These are phyloP conservation scores for Limnephilus lunatus DNA, from an alignment of 2,888 invertebrate genomes.

Conservation along the genomic window DNA sequence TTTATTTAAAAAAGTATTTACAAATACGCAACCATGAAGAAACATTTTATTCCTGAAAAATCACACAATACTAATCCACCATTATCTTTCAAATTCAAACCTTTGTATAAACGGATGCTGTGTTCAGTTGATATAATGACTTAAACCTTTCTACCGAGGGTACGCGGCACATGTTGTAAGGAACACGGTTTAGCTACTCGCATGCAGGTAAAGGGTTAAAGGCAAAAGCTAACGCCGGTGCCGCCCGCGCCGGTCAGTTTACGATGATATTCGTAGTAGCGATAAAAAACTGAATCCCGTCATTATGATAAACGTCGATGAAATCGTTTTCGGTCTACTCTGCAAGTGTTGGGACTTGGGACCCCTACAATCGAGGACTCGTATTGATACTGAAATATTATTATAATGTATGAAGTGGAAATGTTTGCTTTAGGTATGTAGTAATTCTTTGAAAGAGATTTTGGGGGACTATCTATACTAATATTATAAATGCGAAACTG, in stretches of 20 bases:
- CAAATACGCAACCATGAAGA: neutral
- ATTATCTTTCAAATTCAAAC: neutral
- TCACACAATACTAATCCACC: neutral
- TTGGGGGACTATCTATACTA: neutral
- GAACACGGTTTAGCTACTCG: slow-evolving; percentile 30
- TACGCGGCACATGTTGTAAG: neutral
- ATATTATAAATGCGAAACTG: no score
- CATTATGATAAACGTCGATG: slow-evolving; percentile 64
- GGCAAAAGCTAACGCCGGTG: neutral
- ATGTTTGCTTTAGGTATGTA: neutral
- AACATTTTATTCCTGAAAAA: neutral
- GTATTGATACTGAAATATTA: neutral
- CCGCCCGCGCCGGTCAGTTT: slow-evolving; percentile 33
- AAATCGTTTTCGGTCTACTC: slow-evolving; percentile 59
- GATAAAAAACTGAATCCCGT: slow-evolving; percentile 61
- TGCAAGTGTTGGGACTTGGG: neutral
- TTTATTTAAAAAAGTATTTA: neutral
- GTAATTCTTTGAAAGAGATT: neutral
- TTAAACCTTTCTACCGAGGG: neutral
- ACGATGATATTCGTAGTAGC: slow-evolving; percentile 50
- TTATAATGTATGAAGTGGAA: neutral
- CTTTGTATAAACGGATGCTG: neutral
- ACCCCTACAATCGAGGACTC: neutral
- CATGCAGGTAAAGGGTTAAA: slow-evolving; percentile 41
- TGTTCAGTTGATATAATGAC: neutral